Evolutionary conservation across 2,797 vertebrate species (phyloP).

Genomic region (Bradypodion pumilum): DNA sequence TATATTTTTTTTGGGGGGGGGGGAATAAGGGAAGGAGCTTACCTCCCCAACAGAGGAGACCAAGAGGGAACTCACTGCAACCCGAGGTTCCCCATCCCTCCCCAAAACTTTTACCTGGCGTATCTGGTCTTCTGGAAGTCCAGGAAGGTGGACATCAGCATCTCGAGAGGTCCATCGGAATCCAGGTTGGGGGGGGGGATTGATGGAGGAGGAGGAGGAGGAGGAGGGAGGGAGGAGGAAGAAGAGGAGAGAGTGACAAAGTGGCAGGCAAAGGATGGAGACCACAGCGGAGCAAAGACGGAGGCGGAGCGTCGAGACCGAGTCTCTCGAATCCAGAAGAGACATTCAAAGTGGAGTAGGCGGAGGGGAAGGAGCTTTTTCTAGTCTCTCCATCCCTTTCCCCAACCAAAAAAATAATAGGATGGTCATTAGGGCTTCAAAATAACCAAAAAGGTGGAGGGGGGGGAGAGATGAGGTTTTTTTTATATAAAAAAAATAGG

Average conservation of each 20-base stretch:
- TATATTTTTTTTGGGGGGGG: no score
- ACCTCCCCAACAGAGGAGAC: no score
- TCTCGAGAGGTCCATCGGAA: conserved; percentile 71
- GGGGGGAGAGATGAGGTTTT: no score
- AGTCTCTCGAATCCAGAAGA: not conserved
- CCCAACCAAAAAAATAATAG: no score
- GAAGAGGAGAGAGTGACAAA: not conserved
- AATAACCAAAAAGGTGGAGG: no score
- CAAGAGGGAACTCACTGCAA: no score
- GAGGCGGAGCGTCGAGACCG: not conserved
- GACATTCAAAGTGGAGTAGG: not conserved
- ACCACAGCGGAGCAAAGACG: not conserved
- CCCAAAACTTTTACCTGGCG: conserved; percentile 80
- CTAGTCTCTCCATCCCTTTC: not conserved
- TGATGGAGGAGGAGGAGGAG: not conserved
- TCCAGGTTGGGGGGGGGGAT: conserved; percentile 27
- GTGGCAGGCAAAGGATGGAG: no score
- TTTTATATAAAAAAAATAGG: no score
- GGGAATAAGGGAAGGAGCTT: no score
- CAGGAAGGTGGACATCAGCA: conserved; percentile 73
- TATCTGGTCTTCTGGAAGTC: conserved; percentile 83
- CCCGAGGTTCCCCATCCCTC: not conserved
- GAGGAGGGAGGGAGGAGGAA: not conserved
- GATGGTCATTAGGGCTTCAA: no score
- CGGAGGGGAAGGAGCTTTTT: no score